Evolutionary conservation across 2,888 invertebrate genomes (phyloP).

Genomic region (Sarcophaga subvicina): DNA sequence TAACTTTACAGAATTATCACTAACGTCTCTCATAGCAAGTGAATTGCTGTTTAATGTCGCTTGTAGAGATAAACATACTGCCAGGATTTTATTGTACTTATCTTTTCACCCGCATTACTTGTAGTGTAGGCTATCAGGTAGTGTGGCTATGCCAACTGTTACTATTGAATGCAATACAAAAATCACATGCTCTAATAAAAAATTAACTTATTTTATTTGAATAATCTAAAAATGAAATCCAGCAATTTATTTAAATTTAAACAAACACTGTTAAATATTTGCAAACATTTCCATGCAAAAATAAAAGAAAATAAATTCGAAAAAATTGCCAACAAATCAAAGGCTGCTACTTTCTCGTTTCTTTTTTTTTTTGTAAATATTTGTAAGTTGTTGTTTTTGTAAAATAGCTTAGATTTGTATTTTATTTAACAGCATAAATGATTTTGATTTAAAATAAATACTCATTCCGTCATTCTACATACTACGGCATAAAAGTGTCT

Average conservation of each 20-base stretch:
- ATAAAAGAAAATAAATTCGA: background rate
- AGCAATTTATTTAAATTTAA: constrained; percentile 34
- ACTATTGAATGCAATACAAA: too few relatives aligned
- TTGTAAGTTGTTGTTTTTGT: background rate
- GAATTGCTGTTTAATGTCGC: too few relatives aligned
- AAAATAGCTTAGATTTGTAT: constrained; percentile 1
- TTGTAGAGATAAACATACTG: too few relatives aligned
- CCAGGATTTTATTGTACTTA: too few relatives aligned
- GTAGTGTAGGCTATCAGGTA: too few relatives aligned
- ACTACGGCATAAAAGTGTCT: background rate
- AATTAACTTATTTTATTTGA: background rate
- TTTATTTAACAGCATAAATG: background rate
- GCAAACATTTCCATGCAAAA: background rate
- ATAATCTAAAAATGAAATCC: constrained; percentile 9
- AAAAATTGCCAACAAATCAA: background rate
- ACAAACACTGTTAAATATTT: constrained; percentile 4
- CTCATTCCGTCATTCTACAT: too few relatives aligned
- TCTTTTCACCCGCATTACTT: too few relatives aligned
- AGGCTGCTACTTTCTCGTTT: background rate
- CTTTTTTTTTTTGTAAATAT: background rate
- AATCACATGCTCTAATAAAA: too few relatives aligned
- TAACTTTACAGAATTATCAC: too few relatives aligned
- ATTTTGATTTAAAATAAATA: background rate
- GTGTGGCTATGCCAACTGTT: too few relatives aligned
- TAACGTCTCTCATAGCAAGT: too few relatives aligned